phyloP scores from a whole-genome alignment of 2,113 vertebrate species.

The Cricetomys ansorgei region DNA sequence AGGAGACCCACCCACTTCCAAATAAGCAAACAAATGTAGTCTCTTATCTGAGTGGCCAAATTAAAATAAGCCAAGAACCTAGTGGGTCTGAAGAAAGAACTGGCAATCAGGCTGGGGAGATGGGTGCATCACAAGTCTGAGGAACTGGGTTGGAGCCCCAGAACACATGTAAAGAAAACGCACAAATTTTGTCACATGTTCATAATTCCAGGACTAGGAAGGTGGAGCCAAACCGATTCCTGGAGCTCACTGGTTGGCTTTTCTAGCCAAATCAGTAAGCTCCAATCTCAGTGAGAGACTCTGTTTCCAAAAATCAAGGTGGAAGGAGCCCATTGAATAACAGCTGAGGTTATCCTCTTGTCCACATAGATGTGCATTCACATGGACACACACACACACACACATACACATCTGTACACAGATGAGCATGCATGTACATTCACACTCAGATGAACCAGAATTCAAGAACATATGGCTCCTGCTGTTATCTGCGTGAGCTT shows the following conservation, averaged over 20 bases:
- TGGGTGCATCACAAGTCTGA: not conserved
- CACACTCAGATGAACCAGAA: not conserved
- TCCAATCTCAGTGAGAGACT: not conserved
- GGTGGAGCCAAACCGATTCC: not conserved
- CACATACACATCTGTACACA: not conserved
- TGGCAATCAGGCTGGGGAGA: too few relatives aligned
- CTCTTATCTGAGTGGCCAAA: slow-evolving; percentile 57
- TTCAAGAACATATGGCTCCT: not conserved
- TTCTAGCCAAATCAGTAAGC: not conserved
- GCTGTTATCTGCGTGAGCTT: not conserved
- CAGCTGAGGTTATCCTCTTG: not conserved
- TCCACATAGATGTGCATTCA: not conserved
- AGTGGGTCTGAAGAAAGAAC: slow-evolving; percentile 27
- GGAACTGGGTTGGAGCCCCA: not conserved
- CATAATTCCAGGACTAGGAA: not conserved
- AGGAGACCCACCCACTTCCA: slow-evolving; percentile 56
- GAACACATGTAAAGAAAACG: not conserved
- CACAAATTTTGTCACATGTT: not conserved
- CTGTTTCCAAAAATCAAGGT: not conserved
- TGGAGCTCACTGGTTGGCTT: not conserved
- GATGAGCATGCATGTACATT: too few relatives aligned
- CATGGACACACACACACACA: too few relatives aligned
- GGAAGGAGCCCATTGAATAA: not conserved
- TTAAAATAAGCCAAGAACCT: slow-evolving; percentile 45
- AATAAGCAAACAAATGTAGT: slow-evolving; percentile 69